phyloP scores from a whole-genome alignment of 2,797 vertebrate genomes.

The Xiphophorus birchmanni region DNA sequence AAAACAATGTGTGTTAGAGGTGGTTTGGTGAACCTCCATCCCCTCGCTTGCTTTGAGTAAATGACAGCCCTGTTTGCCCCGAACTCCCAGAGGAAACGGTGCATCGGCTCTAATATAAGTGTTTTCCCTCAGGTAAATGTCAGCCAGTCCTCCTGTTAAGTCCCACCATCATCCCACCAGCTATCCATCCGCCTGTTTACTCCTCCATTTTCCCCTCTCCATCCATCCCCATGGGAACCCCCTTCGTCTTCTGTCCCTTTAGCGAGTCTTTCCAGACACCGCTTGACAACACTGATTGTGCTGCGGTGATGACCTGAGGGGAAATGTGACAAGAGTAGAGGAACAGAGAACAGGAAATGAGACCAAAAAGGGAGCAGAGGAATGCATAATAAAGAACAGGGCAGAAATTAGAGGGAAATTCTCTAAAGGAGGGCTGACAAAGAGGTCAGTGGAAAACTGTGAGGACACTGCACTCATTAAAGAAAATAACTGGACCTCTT shows the following conservation, averaged over 20 bases:
- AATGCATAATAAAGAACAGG: conserved; percentile 10
- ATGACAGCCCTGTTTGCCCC: conserved; percentile 82
- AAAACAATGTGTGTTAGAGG: conserved; percentile 66
- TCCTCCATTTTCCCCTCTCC: conserved; percentile 33
- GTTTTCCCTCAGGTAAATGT: conserved; percentile 82
- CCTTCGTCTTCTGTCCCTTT: conserved; percentile 38
- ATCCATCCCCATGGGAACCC: conserved; percentile 25
- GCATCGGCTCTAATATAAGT: conserved; percentile 70
- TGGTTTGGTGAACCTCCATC: conserved; percentile 68
- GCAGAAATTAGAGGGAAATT: conserved; percentile 23
- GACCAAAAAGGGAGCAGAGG: conserved; percentile 24
- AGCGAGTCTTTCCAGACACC: conserved; percentile 33
- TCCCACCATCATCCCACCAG: conserved; percentile 56
- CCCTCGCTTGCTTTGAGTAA: conserved; percentile 66
- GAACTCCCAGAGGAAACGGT: conserved; percentile 59
- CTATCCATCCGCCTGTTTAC: conserved; percentile 43
- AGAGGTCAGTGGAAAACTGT: conserved; percentile 12
- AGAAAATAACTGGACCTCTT: conserved; percentile 31
- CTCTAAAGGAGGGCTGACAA: not conserved
- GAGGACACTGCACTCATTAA: conserved; percentile 22
- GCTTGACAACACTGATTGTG: conserved; percentile 57
- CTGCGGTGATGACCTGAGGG: conserved; percentile 36
- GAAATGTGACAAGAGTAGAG: conserved; percentile 13
- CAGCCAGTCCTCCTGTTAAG: conserved; percentile 68
- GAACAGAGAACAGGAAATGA: conserved; percentile 19